phyloP scores from a whole-genome alignment of 2,888 invertebrate species.

The Drosophila anomalipes region DNA sequence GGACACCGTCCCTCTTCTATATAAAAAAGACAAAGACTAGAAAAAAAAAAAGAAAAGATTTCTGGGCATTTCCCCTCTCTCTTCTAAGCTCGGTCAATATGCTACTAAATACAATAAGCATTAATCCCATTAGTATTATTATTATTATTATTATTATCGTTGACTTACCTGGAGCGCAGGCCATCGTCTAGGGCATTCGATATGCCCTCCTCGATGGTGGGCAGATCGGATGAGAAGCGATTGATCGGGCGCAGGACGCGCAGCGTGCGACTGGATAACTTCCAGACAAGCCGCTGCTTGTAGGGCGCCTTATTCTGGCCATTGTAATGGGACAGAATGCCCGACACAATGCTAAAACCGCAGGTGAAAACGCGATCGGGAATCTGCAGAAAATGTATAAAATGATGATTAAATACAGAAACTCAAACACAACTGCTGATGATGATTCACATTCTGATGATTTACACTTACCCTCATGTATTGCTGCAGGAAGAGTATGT shows the following conservation, averaged over 20 bases:
- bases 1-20: conserved; percentile 15
- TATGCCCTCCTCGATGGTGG: conserved; percentile 90
- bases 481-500: conserved; percentile 90
- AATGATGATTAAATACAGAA: not conserved
- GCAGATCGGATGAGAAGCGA: conserved; percentile 89
- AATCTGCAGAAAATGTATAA: conserved; percentile 86
- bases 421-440: not conserved
- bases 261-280: conserved; percentile 89
- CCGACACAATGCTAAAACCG: conserved; percentile 88
- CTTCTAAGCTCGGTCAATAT: not conserved
- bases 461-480: conserved; percentile 88
- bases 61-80: not conserved
- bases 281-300: conserved; percentile 91
- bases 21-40: conserved; percentile 3
- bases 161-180: conserved; percentile 84
- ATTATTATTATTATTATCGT: too few species aligned
- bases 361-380: conserved; percentile 88
- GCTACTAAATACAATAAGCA: not conserved
- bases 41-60: not conserved
- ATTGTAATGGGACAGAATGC: conserved; percentile 90
- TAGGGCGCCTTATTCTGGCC: conserved; percentile 89
- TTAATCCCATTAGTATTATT: not conserved
- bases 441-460: conserved; percentile 26
- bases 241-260: conserved; percentile 91
- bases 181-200: conserved; percentile 84